Base-by-base conservation (phyloP, 2,113 vertebrate species). In the Crotalus horridus region DNA sequence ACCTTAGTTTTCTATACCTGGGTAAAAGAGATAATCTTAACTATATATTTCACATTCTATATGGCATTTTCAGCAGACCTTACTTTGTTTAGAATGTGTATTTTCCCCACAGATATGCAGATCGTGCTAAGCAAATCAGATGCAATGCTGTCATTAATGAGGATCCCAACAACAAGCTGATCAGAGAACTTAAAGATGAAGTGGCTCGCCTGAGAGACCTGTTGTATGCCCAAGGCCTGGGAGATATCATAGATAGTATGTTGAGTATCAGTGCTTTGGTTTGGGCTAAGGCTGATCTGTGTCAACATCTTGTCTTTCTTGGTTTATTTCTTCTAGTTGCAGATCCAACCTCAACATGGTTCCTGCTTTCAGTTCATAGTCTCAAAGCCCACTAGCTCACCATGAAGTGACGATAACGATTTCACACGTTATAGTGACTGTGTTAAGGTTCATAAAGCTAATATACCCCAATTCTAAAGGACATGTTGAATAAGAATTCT, bases 201-300 rank as follows among this genome's bases (percentile, higher is more conserved):
- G 99, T 99, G 97, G 98, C 98, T 0, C 98, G 99, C 1, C 98
- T 99, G 93, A 98, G 98, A 9, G 99, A 99, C 56, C 98, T 99
- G 3, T 98, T 99, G 12, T 98, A 97, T 0, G 97, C 99, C 90
- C 99, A 99, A 96, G 99, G 99, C 21, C 98, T 99, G 0, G 99
- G 99, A 11, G 99, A 99, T 98, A 99, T 99, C 96, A 98, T 99
- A 46, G 99, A 99, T 93, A 98, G 99, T 99, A 98, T 98, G 99
- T 97, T 93, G 91, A 89, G 91, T 0, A 0, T 5, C 0, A 0
- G 0, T 48, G 6, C 24, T 6, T 85, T 23, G 26, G 21, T 48
- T n/a, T 74, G 11, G 43, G 12, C n/a, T 59, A 39, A 39, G 23
- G 48, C 58, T 46, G 39, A 54, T 21, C 23, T 74, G 59, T 33